These are phyloP conservation scores for Apodemia hepburni DNA, from an alignment of 2,888 invertebrate species.

Conservation along the genomic window DNA sequence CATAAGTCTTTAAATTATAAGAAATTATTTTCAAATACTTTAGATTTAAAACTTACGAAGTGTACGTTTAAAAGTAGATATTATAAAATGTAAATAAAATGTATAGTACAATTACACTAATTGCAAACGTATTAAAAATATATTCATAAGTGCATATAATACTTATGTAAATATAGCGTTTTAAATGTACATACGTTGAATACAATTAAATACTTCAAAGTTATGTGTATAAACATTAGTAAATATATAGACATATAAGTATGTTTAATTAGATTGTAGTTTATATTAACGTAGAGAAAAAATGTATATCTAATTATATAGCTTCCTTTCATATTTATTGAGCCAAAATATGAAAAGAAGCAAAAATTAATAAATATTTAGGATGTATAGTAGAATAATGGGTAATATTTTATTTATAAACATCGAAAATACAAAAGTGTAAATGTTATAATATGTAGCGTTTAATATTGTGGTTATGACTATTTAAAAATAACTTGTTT, in stretches of 20 bases:
- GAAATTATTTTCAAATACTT: not conserved
- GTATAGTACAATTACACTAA: slow-evolving; percentile 8
- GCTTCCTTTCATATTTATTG: slow-evolving; percentile 9
- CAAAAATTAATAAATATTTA: not conserved
- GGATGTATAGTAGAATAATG: not conserved
- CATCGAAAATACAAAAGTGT: not conserved
- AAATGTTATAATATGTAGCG: not conserved
- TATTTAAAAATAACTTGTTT: not conserved
- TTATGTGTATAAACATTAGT: not conserved
- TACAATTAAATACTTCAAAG: not conserved
- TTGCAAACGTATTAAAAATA: not conserved
- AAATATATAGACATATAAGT: not conserved
- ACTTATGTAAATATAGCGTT: not conserved
- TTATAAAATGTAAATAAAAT: slow-evolving; percentile 21
- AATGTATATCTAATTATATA: not conserved
- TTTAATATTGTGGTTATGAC: not conserved
- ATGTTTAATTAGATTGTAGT: not conserved
- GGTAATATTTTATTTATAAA: not conserved
- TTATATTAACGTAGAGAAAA: not conserved
- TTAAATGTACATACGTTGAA: not conserved
- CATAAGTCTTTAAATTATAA: not conserved
- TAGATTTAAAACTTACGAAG: not conserved
- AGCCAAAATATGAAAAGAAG: slow-evolving; percentile 11
- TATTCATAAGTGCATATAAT: not conserved
- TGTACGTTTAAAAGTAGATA: slow-evolving; percentile 1